Evolutionary conservation across 2,797 vertebrate genomes (phyloP).

Genomic region (Sylvilagus floridanus): DNA sequence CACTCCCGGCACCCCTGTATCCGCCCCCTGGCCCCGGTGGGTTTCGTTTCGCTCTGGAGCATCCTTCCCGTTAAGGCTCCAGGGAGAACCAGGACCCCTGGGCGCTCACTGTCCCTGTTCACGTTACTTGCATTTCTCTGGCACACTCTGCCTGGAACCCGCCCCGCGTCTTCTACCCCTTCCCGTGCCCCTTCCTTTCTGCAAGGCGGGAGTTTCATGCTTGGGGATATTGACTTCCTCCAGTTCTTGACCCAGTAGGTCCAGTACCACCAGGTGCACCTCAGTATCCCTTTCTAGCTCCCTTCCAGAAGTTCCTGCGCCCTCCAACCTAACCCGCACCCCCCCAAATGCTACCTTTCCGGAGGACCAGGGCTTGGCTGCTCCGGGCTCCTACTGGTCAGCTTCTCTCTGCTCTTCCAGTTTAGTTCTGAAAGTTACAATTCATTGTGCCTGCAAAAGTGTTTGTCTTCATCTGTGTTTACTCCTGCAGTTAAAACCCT

Average conservation of each 20-base stretch:
- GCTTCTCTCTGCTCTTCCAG: neutral
- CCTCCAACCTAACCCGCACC: neutral
- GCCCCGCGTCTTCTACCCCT: neutral
- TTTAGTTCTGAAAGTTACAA: constrained; percentile 21
- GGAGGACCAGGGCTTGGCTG: neutral
- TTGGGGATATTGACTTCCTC: constrained; percentile 5
- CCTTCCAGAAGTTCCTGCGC: neutral
- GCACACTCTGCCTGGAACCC: neutral
- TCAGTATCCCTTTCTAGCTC: neutral
- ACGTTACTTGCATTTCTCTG: constrained; percentile 4
- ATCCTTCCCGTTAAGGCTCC: neutral
- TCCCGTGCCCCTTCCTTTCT: neutral
- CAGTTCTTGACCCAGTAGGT: neutral
- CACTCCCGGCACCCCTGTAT: neutral
- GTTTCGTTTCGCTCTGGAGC: neutral
- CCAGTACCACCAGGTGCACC: neutral
- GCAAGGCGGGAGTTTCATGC: constrained; percentile 28
- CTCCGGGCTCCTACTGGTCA: neutral
- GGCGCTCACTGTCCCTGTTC: rapidly evolving
- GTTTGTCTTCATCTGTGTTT: constrained; percentile 29
- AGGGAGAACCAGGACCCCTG: neutral
- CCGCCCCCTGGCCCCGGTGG: neutral
- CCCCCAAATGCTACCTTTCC: neutral
- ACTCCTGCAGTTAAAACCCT: neutral
- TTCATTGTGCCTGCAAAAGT: constrained; percentile 7